These are phyloP conservation scores for Erinaceus europaeus DNA, from an alignment of 2,113 vertebrate genomes.

Conservation along the genomic window DNA sequence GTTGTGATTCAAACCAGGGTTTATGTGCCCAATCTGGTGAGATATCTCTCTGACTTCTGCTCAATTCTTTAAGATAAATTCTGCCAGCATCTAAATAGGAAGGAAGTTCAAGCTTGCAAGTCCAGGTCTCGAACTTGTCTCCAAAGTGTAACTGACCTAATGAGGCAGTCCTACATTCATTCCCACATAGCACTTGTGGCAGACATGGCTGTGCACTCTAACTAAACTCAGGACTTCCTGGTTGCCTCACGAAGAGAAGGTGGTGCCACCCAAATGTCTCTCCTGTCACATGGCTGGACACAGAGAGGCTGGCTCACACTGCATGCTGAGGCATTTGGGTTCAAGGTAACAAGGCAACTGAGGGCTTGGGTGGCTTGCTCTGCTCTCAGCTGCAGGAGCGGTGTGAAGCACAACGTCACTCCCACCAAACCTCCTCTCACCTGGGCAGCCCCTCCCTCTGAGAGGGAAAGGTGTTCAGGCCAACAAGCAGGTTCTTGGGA, in stretches of 20 bases:
- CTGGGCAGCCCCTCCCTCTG: background rate
- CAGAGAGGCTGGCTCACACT: background rate
- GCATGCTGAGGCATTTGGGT: background rate
- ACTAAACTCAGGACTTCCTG: background rate
- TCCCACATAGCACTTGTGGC: too few relatives aligned
- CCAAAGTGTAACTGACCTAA: background rate
- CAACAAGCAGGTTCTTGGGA: background rate
- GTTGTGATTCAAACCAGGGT: too few relatives aligned
- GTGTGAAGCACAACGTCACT: too few relatives aligned
- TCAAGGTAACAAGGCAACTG: background rate
- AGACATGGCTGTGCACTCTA: too few relatives aligned
- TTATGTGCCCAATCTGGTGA: too few relatives aligned
- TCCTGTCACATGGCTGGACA: background rate
- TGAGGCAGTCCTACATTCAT: background rate
- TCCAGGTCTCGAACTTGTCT: background rate
- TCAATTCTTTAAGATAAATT: background rate
- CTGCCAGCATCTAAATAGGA: conserved; percentile 1
- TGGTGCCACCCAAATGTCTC: accelerated
- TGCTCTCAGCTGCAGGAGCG: background rate
- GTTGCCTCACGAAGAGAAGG: background rate
- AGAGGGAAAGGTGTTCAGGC: background rate
- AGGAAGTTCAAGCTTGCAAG: conserved; percentile 3
- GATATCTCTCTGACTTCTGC: too few relatives aligned
- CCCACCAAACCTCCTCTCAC: background rate
- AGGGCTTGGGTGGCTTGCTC: background rate